Evolutionary conservation across 2,797 vertebrate species (phyloP), one percentile per base, ranked within the genome.

Genomic region (Tenualosa thibaudeaui): DNA sequence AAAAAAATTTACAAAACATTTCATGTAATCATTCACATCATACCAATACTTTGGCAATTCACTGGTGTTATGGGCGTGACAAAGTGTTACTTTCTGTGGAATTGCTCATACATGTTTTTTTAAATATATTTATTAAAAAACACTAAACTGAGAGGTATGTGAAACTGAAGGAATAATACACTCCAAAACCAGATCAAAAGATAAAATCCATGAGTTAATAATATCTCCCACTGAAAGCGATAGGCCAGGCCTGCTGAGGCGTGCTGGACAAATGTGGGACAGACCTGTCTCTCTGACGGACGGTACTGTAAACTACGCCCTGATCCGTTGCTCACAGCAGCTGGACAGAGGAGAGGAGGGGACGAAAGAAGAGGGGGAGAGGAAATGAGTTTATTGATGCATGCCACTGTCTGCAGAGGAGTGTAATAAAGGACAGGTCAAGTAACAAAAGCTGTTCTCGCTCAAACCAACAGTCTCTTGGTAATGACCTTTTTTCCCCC

Each of bases 361-460:
- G 5, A 8, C 0, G 60, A 65, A 15, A 68, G n/a, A 22, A 56
- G 37, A 13, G 68, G n/a, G 5, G 8, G 37, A 75, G 31, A 88
- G 89, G 89, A 93, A 92, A 91, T 92, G 84, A 92, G 88, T 87
- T 90, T 91, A 93, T 92, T 88, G 93, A 94, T 93, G 93, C 88
- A 86, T 89, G 86, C 84, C 88, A 89, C 89, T 90, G 89, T 90
- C 87, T 85, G 87, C 84, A 78, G 90, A 90, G 90, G 86, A 90
- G 86, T 86, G 82, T 91, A 92, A 91, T 90, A 92, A 92, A 92
- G 89, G 46, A 89, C 88, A 91, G 90, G 90, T 93, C 89, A 88
- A 88, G 90, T 89, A 90, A 93, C 91, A 93, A 93, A 93, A 93
- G 90, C 84, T 13, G 24, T 87, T 88, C 89, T 91, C 87, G 90